Base-by-base conservation (phyloP, 2,797 vertebrate genomes). In the Acrossocheilus fasciatus region DNA sequence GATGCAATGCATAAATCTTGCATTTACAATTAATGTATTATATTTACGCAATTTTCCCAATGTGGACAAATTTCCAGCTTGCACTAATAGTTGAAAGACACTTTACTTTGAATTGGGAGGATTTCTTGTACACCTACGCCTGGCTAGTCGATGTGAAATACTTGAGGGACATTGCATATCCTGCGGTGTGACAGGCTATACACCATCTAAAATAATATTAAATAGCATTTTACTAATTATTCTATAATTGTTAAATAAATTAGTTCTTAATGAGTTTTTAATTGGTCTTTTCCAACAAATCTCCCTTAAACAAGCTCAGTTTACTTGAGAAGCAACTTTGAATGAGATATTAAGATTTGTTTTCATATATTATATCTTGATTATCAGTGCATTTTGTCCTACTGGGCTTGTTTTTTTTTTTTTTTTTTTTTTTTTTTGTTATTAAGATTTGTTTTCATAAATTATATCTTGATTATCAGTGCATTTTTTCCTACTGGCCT, bases 201-300 rank as follows among this genome's bases (percentile, higher is more conserved):
- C 20, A 17, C 14, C 54, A 79, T 79, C 77, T 62, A 20, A 62
- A 79, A 45, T 17, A 8, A 64, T 64, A 64, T 64, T 45, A 30
- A 68, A 68, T 45, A 47, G 43, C 26, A 47, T 81, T 68, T 47
- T 36, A 64, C 41, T 81, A 68, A 81, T 68, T 68, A 34, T 68
- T 68, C 50, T 81, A 50, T 81, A 81, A 81, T 81, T 39, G 59
- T 69, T n/a, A 52, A 30, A 69, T 54, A 69, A 81, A 81, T 69
- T 0, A 69, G 64, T 69, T 81, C 30, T 69, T 52, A 52, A 81
- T 69, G 62, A 36, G 43, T 7, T 81, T 81, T 81, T 66, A 50
- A 81, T 81, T 81, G 11, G 41, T 20, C 30, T 50, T 69, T 69
- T 66, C 18, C 6, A 68, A 52, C 43, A 50, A 36, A 69, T 30